Conservation (phyloP, 2,113 vertebrate species). For the Puma concolor region DNA sequence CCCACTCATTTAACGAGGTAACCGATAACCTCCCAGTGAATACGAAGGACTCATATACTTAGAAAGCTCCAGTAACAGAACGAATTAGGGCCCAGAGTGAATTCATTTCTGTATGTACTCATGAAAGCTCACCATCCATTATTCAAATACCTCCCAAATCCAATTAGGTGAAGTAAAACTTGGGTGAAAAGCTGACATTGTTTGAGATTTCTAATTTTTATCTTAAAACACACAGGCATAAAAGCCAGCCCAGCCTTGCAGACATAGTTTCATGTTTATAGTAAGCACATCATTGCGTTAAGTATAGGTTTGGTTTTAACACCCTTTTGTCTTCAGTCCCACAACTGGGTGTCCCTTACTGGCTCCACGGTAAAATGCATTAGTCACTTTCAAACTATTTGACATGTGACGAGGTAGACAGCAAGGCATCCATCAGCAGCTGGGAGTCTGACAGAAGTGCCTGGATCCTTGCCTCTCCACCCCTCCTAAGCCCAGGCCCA, state of each 20-base stretch:
- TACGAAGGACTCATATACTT: not conserved
- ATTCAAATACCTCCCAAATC: constrained; percentile 22
- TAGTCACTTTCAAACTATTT: not conserved
- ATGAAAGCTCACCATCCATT: not conserved
- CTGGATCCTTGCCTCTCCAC: not conserved
- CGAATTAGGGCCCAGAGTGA: not conserved
- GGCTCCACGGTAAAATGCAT: not conserved
- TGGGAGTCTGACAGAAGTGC: not conserved
- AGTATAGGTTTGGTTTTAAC: not conserved
- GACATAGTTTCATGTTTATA: not conserved
- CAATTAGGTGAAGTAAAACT: constrained; percentile 17
- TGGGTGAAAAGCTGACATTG: not conserved
- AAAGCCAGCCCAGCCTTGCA: not conserved
- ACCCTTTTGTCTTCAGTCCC: not conserved
- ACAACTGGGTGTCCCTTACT: not conserved
- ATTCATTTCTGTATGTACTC: not conserved
- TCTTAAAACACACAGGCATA: not conserved
- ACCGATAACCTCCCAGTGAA: not conserved
- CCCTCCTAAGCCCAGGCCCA: not conserved
- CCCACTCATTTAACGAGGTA: not conserved
- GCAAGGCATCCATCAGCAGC: not conserved
- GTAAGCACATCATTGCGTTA: not conserved
- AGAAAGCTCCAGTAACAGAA: constrained; percentile 15
- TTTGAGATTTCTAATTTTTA: constrained; percentile 30
- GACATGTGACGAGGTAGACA: not conserved